Conservation (phyloP, 2,888 invertebrate species). For the Danaus chrysippus region DNA sequence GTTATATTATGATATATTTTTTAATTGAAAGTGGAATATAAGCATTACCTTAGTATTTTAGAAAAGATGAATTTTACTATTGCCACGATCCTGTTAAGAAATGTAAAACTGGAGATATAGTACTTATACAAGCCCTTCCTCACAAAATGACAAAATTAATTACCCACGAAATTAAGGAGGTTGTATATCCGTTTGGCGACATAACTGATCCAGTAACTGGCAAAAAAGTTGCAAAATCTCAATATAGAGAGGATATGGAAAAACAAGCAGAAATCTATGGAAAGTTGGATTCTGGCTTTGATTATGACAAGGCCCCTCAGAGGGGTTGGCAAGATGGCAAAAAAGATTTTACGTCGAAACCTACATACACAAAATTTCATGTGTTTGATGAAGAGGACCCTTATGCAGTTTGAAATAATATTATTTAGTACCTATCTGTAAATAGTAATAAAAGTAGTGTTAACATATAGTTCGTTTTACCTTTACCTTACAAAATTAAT, state of each 20-base stretch:
- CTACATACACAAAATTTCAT: conserved; percentile 88
- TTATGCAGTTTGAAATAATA: conserved; percentile 79
- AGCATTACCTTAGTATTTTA: conserved; percentile 84
- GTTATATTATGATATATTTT: conserved; percentile 9
- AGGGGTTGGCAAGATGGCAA: conserved; percentile 91
- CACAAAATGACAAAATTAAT: conserved; percentile 86
- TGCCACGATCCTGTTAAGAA: conserved; percentile 87
- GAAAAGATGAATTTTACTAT: conserved; percentile 84
- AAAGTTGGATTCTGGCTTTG: conserved; percentile 82
- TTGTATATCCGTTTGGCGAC: conserved; percentile 90
- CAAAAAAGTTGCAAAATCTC: conserved; percentile 85
- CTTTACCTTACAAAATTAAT: background rate
- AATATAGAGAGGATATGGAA: conserved; percentile 87
- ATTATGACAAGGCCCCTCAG: conserved; percentile 86
- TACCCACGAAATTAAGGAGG: conserved; percentile 87
- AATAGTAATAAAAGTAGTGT: conserved; percentile 28
- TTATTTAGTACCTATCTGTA: conserved; percentile 21
- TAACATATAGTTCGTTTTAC: conserved; percentile 5
- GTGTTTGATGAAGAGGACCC: conserved; percentile 87
- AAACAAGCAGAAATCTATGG: conserved; percentile 84
- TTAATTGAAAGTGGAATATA: conserved; percentile 1
- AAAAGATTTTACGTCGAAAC: conserved; percentile 88
- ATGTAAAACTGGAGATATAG: conserved; percentile 91
- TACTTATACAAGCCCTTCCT: conserved; percentile 86
- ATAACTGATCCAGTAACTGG: conserved; percentile 91